phyloP scores from a whole-genome alignment of 2,797 vertebrate genomes.

The Philypnodon macrostomus region DNA sequence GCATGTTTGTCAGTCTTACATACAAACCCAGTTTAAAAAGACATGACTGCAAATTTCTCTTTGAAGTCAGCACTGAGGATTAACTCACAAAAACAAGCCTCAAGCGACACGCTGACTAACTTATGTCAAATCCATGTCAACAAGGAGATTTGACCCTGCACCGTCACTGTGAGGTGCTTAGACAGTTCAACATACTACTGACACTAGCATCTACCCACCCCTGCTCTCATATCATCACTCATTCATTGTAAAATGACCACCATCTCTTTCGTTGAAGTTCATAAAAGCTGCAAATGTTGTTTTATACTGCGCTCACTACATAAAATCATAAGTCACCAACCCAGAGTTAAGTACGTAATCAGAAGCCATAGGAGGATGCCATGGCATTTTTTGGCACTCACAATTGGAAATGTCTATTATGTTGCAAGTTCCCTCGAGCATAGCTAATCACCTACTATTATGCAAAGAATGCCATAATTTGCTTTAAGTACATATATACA shows the following conservation, averaged over 20 bases:
- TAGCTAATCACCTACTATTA: constrained; percentile 53
- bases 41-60: constrained; percentile 8
- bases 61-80: constrained; percentile 14
- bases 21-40: constrained; percentile 15
- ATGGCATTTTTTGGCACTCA: neutral
- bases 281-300: constrained; percentile 30
- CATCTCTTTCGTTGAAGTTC: constrained; percentile 33
- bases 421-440: constrained; percentile 33
- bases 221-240: constrained; percentile 35
- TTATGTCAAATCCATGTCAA: neutral
- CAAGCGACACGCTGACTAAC: constrained; percentile 11
- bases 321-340: neutral
- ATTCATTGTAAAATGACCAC: constrained; percentile 46
- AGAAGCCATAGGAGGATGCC: neutral
- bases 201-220: constrained; percentile 19
- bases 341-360: neutral
- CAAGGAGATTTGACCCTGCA: constrained; percentile 4
- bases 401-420: constrained; percentile 9
- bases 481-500: constrained; percentile 39
- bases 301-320: constrained; percentile 17
- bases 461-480: constrained; percentile 57
- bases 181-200: constrained; percentile 1
- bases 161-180: constrained; percentile 7
- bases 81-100: constrained; percentile 6
- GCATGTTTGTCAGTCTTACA: constrained; percentile 17